Percentiles rank a stretch among this genome's conserved stretches.
phyloP scores from a whole-genome alignment of 2,888 invertebrate species.

The Diaprepes abbreviatus region DNA sequence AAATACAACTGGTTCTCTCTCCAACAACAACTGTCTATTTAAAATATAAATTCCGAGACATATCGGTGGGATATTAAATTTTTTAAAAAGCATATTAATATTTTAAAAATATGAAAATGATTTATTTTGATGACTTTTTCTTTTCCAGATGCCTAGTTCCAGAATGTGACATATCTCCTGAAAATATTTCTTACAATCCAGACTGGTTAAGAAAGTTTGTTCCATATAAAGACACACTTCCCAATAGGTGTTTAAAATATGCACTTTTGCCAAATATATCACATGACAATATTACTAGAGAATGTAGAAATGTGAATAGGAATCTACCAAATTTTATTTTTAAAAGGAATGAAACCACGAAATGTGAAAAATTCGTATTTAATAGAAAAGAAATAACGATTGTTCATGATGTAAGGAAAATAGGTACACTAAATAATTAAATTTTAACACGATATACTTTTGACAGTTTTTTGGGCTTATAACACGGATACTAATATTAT shows the following conservation, averaged over 20 bases:
- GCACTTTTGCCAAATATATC: not conserved
- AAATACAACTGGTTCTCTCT: no score
- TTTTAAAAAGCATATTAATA: no score
- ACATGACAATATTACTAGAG: not conserved
- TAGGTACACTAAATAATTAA: not conserved
- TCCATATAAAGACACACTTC: conserved; percentile 61
- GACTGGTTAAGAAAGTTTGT: conserved; percentile 69
- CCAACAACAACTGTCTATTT: no score
- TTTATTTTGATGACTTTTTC: no score
- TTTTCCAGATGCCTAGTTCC: conserved; percentile 69
- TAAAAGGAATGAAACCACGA: not conserved
- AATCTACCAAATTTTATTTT: not conserved
- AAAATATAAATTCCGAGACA: no score
- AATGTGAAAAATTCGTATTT: conserved; percentile 60
- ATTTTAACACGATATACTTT: no score
- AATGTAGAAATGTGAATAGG: not conserved
- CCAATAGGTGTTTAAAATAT: conserved; percentile 55
- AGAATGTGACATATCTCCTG: conserved; percentile 67
- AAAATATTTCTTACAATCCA: conserved; percentile 62
- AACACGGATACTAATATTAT: no score
- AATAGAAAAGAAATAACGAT: conserved; percentile 61
- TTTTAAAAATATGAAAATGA: no score
- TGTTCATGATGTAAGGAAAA: conserved; percentile 61
- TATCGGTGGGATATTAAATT: no score
- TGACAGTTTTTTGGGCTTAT: no score